Percentiles rank a stretch among this genome's conserved stretches.
Conservation (phyloP, 2,113 vertebrate species). For the Probosciger aterrimus region DNA sequence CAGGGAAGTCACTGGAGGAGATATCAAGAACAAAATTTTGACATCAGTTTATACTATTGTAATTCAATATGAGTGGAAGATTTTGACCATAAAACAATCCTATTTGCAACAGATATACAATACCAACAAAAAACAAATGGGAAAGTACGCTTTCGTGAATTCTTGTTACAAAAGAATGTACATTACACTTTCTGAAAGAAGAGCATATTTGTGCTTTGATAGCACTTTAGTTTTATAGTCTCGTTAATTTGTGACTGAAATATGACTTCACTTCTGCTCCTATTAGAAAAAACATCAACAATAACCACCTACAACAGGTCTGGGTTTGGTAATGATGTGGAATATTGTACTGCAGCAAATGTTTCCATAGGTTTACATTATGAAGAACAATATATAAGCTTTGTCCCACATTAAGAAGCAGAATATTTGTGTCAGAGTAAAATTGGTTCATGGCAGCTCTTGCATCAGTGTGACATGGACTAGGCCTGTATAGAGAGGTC, state of each 20-base stretch:
- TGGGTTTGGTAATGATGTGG: not conserved
- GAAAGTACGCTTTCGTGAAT: not conserved
- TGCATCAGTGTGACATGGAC: accelerated
- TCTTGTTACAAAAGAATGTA: not conserved
- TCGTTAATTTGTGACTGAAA: not conserved
- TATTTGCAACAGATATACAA: not conserved
- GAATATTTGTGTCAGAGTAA: not conserved
- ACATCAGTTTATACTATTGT: not conserved
- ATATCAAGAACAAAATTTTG: not conserved
- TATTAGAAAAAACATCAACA: not conserved
- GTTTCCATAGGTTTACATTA: not conserved
- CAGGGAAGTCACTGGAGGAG: not conserved
- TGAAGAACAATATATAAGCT: not conserved
- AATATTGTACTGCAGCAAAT: not conserved
- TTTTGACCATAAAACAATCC: not conserved
- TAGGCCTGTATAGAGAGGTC: accelerated
- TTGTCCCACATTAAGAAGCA: not conserved
- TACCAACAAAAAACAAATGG: not conserved
- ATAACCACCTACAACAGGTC: not conserved
- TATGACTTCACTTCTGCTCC: not conserved
- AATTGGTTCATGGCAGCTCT: not conserved
- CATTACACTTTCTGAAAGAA: not conserved
- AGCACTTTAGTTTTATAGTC: not conserved
- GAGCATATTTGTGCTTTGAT: not conserved
- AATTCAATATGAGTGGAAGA: not conserved